Percentiles rank a stretch among this genome's conserved stretches.
phyloP scores from a whole-genome alignment of 2,888 invertebrate genomes.

The Noctua janthe region DNA sequence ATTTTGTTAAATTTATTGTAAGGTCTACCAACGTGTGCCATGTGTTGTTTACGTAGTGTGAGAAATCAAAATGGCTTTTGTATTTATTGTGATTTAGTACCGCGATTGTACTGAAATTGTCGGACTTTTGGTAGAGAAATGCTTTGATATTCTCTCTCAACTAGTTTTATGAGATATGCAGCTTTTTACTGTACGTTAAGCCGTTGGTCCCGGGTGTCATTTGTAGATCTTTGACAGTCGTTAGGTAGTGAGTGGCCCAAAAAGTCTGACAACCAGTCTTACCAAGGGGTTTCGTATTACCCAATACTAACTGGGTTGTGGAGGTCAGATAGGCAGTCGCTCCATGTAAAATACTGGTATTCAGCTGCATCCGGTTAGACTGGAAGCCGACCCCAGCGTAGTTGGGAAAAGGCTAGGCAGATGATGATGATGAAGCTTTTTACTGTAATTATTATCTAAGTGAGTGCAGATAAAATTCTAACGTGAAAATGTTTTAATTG shows the following conservation, averaged over 20 bases:
- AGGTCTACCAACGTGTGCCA: constrained; percentile 58
- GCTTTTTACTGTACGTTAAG: not conserved
- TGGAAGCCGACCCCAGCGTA: too few species aligned
- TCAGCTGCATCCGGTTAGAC: too few species aligned
- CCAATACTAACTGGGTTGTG: too few species aligned
- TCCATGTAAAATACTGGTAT: too few species aligned
- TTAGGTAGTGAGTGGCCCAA: too few species aligned
- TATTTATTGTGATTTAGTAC: constrained; percentile 42
- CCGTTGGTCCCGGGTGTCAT: too few species aligned
- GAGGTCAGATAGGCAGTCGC: too few species aligned
- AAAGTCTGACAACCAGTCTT: too few species aligned
- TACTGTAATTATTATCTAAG: not conserved
- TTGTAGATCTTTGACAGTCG: too few species aligned
- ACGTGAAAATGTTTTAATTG: not conserved
- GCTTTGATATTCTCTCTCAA: not conserved
- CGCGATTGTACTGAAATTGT: constrained; percentile 11
- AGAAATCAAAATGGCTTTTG: constrained; percentile 33
- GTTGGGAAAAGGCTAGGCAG: too few species aligned
- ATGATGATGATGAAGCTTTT: too few species aligned
- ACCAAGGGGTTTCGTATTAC: too few species aligned
- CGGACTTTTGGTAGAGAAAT: not conserved
- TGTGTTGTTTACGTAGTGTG: constrained; percentile 53
- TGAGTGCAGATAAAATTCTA: not conserved
- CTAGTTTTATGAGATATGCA: not conserved
- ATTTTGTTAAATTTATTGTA: constrained; percentile 60